phyloP scores from a whole-genome alignment of 2,113 vertebrate species.

The Scomber colias region DNA sequence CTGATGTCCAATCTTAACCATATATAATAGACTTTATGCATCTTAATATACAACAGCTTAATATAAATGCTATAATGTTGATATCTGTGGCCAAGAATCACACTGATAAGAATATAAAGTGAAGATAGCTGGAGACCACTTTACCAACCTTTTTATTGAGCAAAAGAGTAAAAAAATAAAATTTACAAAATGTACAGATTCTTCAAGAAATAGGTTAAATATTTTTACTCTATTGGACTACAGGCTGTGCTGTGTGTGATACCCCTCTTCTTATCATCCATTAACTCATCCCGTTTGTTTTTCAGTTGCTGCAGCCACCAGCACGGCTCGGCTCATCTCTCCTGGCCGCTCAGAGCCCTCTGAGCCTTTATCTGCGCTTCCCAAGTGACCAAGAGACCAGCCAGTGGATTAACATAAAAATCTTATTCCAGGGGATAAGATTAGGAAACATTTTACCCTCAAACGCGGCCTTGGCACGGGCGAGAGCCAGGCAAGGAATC shows the following conservation, averaged over 20 bases:
- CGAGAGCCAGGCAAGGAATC: conserved; percentile 95
- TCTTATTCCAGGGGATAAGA: conserved; percentile 98
- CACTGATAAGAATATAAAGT: background rate
- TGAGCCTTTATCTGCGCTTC: conserved; percentile 84
- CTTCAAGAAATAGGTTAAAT: background rate
- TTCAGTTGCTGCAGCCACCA: conserved; percentile 45
- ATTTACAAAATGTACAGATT: background rate
- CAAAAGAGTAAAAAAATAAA: background rate
- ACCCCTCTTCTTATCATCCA: background rate
- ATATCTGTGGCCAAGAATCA: background rate
- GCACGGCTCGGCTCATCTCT: conserved; percentile 29
- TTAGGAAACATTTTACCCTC: conserved; percentile 99
- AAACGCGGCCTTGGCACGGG: conserved; percentile 92
- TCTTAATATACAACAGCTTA: background rate
- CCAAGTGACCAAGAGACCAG: conserved; percentile 92
- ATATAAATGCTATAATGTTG: background rate
- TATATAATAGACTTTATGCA: background rate
- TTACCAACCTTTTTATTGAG: background rate
- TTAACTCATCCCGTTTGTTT: conserved; percentile 28
- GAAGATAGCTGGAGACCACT: background rate
- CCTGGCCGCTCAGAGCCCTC: conserved; percentile 69
- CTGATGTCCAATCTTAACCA: background rate
- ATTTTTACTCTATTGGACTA: background rate
- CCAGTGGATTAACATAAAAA: conserved; percentile 98
- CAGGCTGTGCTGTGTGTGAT: background rate